Conservation (phyloP, 2,113 vertebrate genomes). For the Rana temporaria region DNA sequence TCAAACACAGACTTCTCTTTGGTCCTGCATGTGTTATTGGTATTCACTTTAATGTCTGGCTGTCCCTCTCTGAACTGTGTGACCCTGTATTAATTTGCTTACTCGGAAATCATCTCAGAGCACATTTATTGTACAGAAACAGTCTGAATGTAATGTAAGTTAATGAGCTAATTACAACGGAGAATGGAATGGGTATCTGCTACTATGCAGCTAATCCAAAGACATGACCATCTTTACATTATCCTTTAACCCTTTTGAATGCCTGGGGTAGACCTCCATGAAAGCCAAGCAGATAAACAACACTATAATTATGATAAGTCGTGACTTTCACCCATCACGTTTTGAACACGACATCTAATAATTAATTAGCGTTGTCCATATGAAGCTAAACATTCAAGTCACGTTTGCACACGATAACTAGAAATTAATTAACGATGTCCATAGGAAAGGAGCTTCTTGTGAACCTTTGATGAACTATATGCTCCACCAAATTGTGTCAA, state of each 20-base stretch:
- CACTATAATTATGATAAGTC: not conserved
- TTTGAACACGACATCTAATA: too few species aligned
- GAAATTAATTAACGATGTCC: too few species aligned
- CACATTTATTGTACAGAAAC: slow-evolving; percentile 33
- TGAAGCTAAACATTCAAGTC: too few species aligned
- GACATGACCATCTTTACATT: slow-evolving; percentile 6
- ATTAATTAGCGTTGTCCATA: too few species aligned
- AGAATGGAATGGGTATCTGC: slow-evolving; percentile 6
- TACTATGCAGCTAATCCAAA: not conserved
- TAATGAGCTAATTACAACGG: slow-evolving; percentile 40
- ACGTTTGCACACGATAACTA: too few species aligned
- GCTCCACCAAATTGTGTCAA: too few species aligned
- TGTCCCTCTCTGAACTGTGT: slow-evolving; percentile 19
- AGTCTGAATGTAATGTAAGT: slow-evolving; percentile 19
- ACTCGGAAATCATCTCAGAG: slow-evolving; percentile 38
- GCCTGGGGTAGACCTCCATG: not conserved
- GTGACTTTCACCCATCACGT: not conserved
- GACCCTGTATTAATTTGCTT: slow-evolving; percentile 43
- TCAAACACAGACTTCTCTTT: slow-evolving; percentile 25
- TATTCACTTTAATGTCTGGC: slow-evolving; percentile 27
- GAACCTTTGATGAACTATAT: too few species aligned
- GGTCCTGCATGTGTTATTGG: slow-evolving; percentile 24
- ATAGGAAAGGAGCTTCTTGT: too few species aligned
- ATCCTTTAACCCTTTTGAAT: not conserved
- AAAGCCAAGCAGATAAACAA: not conserved